Base-by-base conservation (phyloP, 2,888 invertebrate species). In the Eristalis pertinax region DNA sequence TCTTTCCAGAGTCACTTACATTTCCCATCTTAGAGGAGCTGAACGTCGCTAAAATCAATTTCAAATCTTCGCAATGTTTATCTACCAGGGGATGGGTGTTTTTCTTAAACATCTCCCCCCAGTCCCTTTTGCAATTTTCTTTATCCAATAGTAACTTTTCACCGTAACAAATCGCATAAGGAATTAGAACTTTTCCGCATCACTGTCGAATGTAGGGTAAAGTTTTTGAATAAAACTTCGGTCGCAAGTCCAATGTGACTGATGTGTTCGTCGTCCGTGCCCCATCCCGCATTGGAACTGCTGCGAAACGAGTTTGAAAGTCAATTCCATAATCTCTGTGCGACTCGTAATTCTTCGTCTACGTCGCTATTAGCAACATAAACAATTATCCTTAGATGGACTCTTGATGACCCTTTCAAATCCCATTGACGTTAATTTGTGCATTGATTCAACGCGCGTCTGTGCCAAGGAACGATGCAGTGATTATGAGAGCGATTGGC, bases 291-390 rank as follows among this genome's bases (percentile, higher is more conserved):
- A 29, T 24, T 32, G 8, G 32, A 22, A 64, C 50, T 50, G 19
- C 26, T 26, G 26, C 26, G 26, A 1, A 26, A 26, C 15, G 15
- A 13, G 41, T 43, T 43, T 43, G 11, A 60, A 41, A 76, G 41
- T 60, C 24, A 50, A 32, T 32, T 32, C 32, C 32, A 8, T 32
- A 29, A 72, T 62, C 62, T 50, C 38, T 68, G 65, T 68, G 22
- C 38, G 68, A 68, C 62, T 73, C 62, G 56, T 70, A 64, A 63
- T 77, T 29, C 68, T 43, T 58, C n/a, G 8, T 29, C 56, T 22
- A 8, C 13, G 26, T n/a, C 5, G 43, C 19, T 50, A 65, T 74
- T 56, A 63, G 69, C 41, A 69, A 10, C 32, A 32, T 32, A 32
- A 65, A 19, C 24, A 60, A 10, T 24, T 68, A 38, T 38, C 38